Percentiles rank a stretch among this genome's conserved stretches.
phyloP scores from a whole-genome alignment of 2,888 invertebrate genomes.

The Nomada ruficornis region DNA sequence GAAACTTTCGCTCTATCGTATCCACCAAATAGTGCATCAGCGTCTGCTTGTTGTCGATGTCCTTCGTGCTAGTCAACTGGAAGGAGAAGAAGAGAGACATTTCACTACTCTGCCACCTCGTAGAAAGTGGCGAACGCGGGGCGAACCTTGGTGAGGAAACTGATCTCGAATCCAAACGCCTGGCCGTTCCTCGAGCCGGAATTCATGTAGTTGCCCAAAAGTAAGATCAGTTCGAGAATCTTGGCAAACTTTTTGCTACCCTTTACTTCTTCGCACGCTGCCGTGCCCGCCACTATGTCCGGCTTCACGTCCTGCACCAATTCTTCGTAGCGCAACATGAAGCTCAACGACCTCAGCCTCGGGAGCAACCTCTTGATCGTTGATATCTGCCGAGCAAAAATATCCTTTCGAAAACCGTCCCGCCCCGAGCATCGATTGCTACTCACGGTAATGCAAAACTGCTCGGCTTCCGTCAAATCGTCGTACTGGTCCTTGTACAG shows the following conservation, averaged over 20 bases:
- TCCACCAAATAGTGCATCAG: slow-evolving; percentile 96
- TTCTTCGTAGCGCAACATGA: slow-evolving; percentile 94
- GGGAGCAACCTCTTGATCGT: slow-evolving; percentile 95
- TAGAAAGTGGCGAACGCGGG: not conserved
- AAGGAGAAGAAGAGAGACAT: not conserved
- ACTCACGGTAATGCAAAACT: slow-evolving; percentile 93
- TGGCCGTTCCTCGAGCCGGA: slow-evolving; percentile 96
- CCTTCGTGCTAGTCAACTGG: slow-evolving; percentile 94
- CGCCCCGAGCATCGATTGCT: not conserved
- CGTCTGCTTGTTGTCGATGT: slow-evolving; percentile 96
- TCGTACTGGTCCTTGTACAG: slow-evolving; percentile 91
- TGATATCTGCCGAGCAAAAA: slow-evolving; percentile 87
- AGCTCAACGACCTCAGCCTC: slow-evolving; percentile 94
- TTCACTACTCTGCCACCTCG: no score
- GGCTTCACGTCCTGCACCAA: slow-evolving; percentile 95
- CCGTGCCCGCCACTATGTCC: slow-evolving; percentile 97
- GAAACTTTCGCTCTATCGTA: slow-evolving; percentile 94
- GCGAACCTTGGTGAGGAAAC: slow-evolving; percentile 95
- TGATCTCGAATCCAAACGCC: slow-evolving; percentile 98
- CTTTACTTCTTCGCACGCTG: slow-evolving; percentile 97
- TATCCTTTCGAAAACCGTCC: not conserved
- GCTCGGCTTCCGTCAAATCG: slow-evolving; percentile 96
- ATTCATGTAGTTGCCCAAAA: slow-evolving; percentile 99
- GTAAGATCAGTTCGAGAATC: slow-evolving; percentile 94
- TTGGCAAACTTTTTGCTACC: slow-evolving; percentile 95